Percentiles rank a stretch among this genome's conserved stretches.
phyloP scores from a whole-genome alignment of 1,140 invertebrate genomes.

The Thereuonema tuberculata region DNA sequence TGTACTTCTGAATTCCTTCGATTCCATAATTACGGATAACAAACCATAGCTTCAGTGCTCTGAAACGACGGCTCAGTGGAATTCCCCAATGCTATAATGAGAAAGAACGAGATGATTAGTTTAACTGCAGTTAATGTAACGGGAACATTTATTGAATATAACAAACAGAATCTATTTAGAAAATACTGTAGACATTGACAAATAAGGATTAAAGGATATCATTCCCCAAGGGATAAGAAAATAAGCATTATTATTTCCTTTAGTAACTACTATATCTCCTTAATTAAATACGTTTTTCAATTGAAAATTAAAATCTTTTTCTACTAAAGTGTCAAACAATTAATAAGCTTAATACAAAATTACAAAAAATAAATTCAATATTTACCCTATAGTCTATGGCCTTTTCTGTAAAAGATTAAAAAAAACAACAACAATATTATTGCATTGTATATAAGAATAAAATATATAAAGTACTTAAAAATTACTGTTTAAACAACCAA shows the following conservation, averaged over 20 bases:
- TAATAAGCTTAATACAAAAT: too few relatives aligned
- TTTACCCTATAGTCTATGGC: constrained; percentile 80
- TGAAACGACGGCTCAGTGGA: constrained; percentile 79
- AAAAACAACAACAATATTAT: too few relatives aligned
- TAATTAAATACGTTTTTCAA: background rate
- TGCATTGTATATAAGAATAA: too few relatives aligned
- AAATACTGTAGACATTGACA: too few relatives aligned
- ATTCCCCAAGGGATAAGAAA: too few relatives aligned
- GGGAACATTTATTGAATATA: too few relatives aligned
- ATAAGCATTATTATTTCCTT: constrained; percentile 4
- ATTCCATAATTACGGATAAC: constrained; percentile 88
- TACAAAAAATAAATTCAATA: background rate
- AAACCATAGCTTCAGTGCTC: constrained; percentile 95
- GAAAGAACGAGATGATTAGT: too few relatives aligned
- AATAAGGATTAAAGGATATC: too few relatives aligned
- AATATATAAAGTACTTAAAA: too few relatives aligned
- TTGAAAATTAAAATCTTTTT: background rate
- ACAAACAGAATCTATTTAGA: too few relatives aligned
- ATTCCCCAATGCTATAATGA: constrained; percentile 90
- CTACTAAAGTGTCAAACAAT: too few relatives aligned
- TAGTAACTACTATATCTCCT: background rate
- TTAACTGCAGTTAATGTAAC: too few relatives aligned
- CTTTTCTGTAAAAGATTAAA: constrained; percentile 43
- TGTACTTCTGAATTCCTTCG: constrained; percentile 80
- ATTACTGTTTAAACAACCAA: background rate